phyloP scores from a whole-genome alignment of 92 coral and sea anemone species.

The Zoanthus sociatus region DNA sequence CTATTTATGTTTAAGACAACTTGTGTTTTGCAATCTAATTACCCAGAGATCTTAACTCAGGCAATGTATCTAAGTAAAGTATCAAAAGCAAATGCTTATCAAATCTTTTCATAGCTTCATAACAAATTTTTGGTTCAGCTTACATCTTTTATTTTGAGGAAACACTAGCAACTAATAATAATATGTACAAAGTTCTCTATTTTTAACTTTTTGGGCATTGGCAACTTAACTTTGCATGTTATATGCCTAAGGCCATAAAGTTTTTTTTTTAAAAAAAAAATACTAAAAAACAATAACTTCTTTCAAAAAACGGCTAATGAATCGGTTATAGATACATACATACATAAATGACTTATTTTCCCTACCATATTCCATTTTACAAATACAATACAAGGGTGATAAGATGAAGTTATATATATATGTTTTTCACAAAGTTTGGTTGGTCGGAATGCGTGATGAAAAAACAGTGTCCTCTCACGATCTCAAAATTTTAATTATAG shows the following conservation, averaged over 20 bases:
- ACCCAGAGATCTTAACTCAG: background rate
- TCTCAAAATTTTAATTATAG: background rate
- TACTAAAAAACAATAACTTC: background rate
- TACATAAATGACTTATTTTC: too few species aligned
- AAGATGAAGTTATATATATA: too few species aligned
- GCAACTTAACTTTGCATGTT: background rate
- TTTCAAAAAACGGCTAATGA: background rate
- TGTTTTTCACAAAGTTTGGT: too few species aligned
- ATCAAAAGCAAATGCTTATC: background rate
- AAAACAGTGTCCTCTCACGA: background rate
- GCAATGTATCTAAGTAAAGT: background rate
- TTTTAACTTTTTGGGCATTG: background rate
- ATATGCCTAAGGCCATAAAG: background rate
- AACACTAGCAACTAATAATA: background rate
- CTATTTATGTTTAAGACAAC: slow-evolving; percentile 19
- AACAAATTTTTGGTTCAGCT: background rate
- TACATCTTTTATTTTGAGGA: background rate
- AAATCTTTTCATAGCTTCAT: background rate
- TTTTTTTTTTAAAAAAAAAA: background rate
- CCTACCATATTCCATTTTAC: too few species aligned
- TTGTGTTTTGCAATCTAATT: slow-evolving; percentile 16
- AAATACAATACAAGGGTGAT: too few species aligned
- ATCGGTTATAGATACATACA: background rate
- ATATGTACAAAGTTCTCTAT: slow-evolving; percentile 16
- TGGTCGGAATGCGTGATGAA: background rate